Evolutionary conservation across 2,113 vertebrate genomes (phyloP), one percentile per base, ranked within the genome.

Genomic region (Plectropomus leopardus): DNA sequence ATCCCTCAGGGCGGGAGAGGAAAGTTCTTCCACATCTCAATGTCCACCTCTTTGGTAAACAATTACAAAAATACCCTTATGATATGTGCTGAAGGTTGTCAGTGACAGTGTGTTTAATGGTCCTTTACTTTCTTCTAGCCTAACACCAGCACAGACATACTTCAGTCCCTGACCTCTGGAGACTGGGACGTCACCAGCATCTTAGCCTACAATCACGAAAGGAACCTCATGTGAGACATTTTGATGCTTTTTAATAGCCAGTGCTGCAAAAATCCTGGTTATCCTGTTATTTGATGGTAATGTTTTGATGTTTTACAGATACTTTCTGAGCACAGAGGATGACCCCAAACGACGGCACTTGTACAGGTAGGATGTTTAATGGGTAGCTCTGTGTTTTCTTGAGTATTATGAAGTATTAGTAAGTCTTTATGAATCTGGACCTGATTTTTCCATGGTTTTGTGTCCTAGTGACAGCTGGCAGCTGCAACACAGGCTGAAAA

Each of bases 291-390:
- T 63, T 54, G 4, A 54, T 42, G 34, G 1, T 16, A 11, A 50
- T 21, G 5, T 71, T 70, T 30, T 32, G 21, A 53, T 83, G 53
- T 66, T 90, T 87, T 72, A 67, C 84, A 99, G 98, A 89, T 99
- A 99, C 82, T 99, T 99, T 81, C 94, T 98, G 88, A 99, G 98
- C 94, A 99, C 97, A 1, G 98, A 99, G 86, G 98, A 98, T 53
- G 90, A 96, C 58, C 96, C 97, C 0, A 96, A 95, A 54, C 94
- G 96, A 21, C 88, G 98, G 4, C 98, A 99, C 50, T 94, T 99
- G 64, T 99, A 98, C 94, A 99, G 97, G 98, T 99, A 64, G n/a
- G 42, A 21, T 36, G 34, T 36, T 36, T 36, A 36, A 36, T 8
- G 34, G 34, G 34, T 17, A 3, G 17, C 23, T 9, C 1, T 47